Evolutionary conservation across 2,888 invertebrate species (phyloP).

Genomic region (Lasioglossum villosulum): DNA sequence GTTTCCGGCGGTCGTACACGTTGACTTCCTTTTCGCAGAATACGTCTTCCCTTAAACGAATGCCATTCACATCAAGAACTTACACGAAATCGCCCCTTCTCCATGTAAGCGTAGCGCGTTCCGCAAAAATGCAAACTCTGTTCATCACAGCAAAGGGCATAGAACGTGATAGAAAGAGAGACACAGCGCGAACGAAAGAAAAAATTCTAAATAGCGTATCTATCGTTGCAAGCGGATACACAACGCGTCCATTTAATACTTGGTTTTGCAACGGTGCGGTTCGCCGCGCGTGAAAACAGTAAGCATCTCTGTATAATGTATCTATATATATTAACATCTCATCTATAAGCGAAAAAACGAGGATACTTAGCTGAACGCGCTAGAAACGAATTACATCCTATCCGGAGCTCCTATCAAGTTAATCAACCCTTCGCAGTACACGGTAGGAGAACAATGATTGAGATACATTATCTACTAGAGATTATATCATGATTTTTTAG

Average conservation of each 20-base stretch:
- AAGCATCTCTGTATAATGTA: slow-evolving; percentile 48
- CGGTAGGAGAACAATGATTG: not conserved
- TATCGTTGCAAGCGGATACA: slow-evolving; percentile 49
- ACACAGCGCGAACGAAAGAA: not conserved
- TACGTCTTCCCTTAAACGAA: not conserved
- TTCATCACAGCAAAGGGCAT: slow-evolving; percentile 56
- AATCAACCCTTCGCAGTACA: slow-evolving; percentile 14
- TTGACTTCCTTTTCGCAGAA: slow-evolving; percentile 4
- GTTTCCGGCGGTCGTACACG: not conserved
- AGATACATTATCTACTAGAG: not conserved
- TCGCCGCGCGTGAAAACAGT: slow-evolving; percentile 38
- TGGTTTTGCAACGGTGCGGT: slow-evolving; percentile 42
- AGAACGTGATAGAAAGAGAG: slow-evolving; percentile 16
- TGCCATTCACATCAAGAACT: slow-evolving; percentile 17
- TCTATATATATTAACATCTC: slow-evolving; percentile 53
- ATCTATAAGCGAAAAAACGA: slow-evolving; percentile 54
- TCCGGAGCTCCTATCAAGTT: slow-evolving; percentile 41
- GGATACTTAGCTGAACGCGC: slow-evolving; percentile 40
- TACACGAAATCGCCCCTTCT: slow-evolving; percentile 12
- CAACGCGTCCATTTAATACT: slow-evolving; percentile 48
- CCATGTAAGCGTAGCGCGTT: slow-evolving; percentile 29
- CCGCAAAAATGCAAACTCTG: slow-evolving; percentile 49
- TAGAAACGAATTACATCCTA: slow-evolving; percentile 49
- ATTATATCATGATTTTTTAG: not conserved
- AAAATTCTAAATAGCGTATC: slow-evolving; percentile 34